phyloP scores from a whole-genome alignment of 2,888 invertebrate genomes.

The Drosophila setosimentum region DNA sequence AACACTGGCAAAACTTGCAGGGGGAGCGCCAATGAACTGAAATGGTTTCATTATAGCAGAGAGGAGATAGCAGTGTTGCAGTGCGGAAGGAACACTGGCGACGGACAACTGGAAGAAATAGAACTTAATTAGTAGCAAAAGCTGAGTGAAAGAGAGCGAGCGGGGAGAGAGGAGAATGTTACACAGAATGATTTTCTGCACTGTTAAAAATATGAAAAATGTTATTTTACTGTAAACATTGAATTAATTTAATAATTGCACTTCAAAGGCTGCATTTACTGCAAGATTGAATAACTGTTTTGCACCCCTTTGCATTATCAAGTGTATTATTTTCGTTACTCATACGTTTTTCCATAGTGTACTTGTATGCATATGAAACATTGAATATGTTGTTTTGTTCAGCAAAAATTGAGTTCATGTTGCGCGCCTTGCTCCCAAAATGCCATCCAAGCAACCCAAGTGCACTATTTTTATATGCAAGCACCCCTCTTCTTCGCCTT shows the following conservation, averaged over 20 bases:
- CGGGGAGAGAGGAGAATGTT: conserved; percentile 1
- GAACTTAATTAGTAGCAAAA: conserved; percentile 70
- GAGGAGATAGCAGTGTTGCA: conserved; percentile 3
- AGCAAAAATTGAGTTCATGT: conserved; percentile 58
- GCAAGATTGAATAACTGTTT: background rate
- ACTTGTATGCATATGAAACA: conserved; percentile 24
- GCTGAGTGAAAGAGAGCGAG: conserved; percentile 6
- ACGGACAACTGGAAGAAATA: conserved; percentile 53
- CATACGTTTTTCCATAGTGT: conserved; percentile 21
- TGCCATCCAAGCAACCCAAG: conserved; percentile 60
- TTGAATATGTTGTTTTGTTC: conserved; percentile 32
- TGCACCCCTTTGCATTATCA: background rate
- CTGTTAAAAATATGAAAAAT: conserved; percentile 6
- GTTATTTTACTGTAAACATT: background rate
- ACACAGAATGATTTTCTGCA: conserved; percentile 7
- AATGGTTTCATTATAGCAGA: conserved; percentile 66
- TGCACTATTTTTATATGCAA: conserved; percentile 64
- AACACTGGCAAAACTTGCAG: conserved; percentile 20
- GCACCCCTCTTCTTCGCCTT: conserved; percentile 52
- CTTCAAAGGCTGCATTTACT: background rate
- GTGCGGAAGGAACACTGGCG: conserved; percentile 17
- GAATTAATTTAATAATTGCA: background rate
- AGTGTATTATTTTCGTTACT: background rate
- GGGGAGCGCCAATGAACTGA: conserved; percentile 74
- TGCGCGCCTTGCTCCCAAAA: conserved; percentile 68